Evolutionary conservation across 2,888 invertebrate genomes (phyloP), one percentile per base, ranked within the genome.

Genomic region (Rhingia campestris): DNA sequence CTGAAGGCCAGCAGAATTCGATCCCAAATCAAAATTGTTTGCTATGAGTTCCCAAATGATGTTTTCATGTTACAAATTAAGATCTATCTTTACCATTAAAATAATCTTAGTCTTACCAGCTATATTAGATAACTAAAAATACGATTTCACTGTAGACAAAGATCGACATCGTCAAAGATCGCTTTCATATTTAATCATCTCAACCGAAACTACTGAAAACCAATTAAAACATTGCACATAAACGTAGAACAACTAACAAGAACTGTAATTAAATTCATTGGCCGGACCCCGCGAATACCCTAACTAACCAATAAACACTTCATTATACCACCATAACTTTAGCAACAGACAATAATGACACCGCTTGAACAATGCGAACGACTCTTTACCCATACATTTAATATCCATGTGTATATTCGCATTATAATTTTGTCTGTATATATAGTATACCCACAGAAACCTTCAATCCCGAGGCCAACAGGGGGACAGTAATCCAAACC

Each of bases 401-500:
- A 69, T 76, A 54, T 69, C 35, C 22, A 22, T 54, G 45, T 54
- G 54, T 76, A 43, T 47, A 53, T 58, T 69, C 53, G 69, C 67
- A 64, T 76, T 69, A 61, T 76, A 69, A 76, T 69, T 69, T 33
- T 54, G 45, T 61, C 3, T 47, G 14, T 49, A 9, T 30, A 47
- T 3, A 22, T 10, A 12, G n/a, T n/a, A 35, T 58, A 33, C 49
- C 30, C 22, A 22, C 39, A 45, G 53, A 53, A 43, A 10, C 49
- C 49, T 76, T 53, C 67, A 76, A 67, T 76, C 51, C 67, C 14
- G 35, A 47, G 58, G 53, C 45, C 59, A 76, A 61, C 67, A 53
- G 58, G 58, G 22, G 67, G 75, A 67, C 59, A 53, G 53, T 61
- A 54, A 67, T 69, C 69, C 61, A 76, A 47, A 43, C 56, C 72